Evolutionary conservation across 2,888 invertebrate species (phyloP).

Genomic region (Cremastobaeus sp.): DNA sequence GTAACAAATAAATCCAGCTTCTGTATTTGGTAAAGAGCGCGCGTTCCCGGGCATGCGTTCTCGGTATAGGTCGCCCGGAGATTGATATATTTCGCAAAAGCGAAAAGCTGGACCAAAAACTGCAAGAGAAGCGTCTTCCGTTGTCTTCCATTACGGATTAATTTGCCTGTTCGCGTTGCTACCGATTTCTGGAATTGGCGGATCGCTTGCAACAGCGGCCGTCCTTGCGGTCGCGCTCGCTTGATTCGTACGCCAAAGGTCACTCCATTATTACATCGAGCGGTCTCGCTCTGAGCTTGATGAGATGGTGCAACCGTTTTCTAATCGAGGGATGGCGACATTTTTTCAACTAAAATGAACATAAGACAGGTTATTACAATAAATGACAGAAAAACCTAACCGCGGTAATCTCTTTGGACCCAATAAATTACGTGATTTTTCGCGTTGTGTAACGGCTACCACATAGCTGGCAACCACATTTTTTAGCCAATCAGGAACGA

Average conservation of each 20-base stretch:
- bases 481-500: too few species aligned
- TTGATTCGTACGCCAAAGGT: slow-evolving; percentile 47
- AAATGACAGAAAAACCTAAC: slow-evolving; percentile 16
- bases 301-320: slow-evolving; percentile 41
- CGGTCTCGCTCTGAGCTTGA: slow-evolving; percentile 32
- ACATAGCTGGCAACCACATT: too few species aligned
- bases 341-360: slow-evolving; percentile 32
- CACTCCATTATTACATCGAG: slow-evolving; percentile 44
- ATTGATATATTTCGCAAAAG: slow-evolving; percentile 47
- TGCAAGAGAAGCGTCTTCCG: slow-evolving; percentile 7
- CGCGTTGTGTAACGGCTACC: slow-evolving; percentile 3
- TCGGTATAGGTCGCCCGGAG: slow-evolving; percentile 17
- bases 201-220: slow-evolving; percentile 28
- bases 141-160: slow-evolving; percentile 32
- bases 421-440: slow-evolving; percentile 25
- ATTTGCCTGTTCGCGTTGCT: slow-evolving; percentile 33
- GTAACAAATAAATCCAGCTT: slow-evolving; percentile 56
- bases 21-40: slow-evolving; percentile 50
- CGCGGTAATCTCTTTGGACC: slow-evolving; percentile 16
- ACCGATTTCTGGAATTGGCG: slow-evolving; percentile 45
- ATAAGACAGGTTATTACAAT: slow-evolving; percentile 23
- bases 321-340: slow-evolving; percentile 33
- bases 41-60: slow-evolving; percentile 29
- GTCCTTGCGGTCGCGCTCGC: slow-evolving; percentile 53
- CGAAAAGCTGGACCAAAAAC: slow-evolving; percentile 11